Evolutionary conservation across 2,888 invertebrate genomes (phyloP).

Genomic region (Melieria crassipennis): DNA sequence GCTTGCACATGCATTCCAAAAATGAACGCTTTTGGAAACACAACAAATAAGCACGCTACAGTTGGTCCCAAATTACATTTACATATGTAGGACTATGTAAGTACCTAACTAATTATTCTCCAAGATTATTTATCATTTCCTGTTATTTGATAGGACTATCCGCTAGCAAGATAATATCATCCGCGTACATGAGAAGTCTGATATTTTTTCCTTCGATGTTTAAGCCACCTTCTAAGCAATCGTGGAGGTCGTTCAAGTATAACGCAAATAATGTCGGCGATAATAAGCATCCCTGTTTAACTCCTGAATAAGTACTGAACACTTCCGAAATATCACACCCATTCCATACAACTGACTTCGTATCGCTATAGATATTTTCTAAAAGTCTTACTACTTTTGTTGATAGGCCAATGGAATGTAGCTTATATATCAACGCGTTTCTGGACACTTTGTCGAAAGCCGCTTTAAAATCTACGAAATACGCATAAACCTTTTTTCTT

Average conservation of each 20-base stretch:
- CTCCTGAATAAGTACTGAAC: slow-evolving; percentile 4
- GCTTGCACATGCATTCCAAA: too few relatives aligned
- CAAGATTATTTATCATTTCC: too few relatives aligned
- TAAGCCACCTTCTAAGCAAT: background rate
- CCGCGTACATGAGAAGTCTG: background rate
- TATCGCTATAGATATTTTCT: slow-evolving; percentile 3
- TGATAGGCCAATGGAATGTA: background rate
- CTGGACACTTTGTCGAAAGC: too few relatives aligned
- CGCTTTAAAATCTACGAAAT: too few relatives aligned
- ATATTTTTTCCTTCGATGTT: background rate
- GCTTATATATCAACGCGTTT: too few relatives aligned
- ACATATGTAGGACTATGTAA: too few relatives aligned
- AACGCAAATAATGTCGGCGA: background rate
- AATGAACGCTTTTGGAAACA: too few relatives aligned
- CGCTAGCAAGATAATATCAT: slow-evolving; percentile 6
- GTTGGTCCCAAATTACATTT: too few relatives aligned
- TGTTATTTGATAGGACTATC: background rate
- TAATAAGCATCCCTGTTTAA: slow-evolving; percentile 15
- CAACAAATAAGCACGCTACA: too few relatives aligned
- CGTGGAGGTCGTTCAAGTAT: background rate
- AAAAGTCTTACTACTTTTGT: slow-evolving; percentile 4
- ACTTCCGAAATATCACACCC: too few relatives aligned
- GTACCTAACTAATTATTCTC: too few relatives aligned
- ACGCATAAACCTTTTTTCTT: too few relatives aligned
- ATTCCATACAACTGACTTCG: slow-evolving; percentile 6